Base-by-base conservation (phyloP, 2,797 vertebrate genomes). In the Clarias fuscus region DNA sequence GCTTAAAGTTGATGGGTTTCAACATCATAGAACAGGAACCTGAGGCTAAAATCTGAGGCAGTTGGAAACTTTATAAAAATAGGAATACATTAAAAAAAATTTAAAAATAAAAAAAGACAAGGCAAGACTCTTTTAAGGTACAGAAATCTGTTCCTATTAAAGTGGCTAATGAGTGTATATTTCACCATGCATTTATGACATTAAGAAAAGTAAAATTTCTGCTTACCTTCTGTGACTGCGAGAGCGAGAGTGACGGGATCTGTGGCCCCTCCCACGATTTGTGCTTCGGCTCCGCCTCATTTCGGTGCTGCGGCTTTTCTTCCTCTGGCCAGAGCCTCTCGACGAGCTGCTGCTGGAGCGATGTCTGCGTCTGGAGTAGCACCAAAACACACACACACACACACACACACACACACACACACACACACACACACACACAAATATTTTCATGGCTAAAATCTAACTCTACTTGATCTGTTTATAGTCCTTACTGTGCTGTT, bases 321-420 rank as follows among this genome's bases (percentile, higher is more conserved):
- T 97, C 92, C 94, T 97, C 91, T 95, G 96, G 90, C 96, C 94
- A 15, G 97, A 97, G 81, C 96, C 96, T n/a, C 95, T 96, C 1
- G 98, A 99, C 3, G 98, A 99, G 82, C 96, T 97, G 93, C 97
- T 99, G 96, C 97, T 98, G 76, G 98, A 99, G 5, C 96, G 95
- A 88, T 94, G 95, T 14, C 94, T 96, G 90, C 94, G 96, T 88
- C 98, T 99, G 90, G 83, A 95, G 94, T n/a, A 30, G 37, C 33
- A n/a, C 14, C 37, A 43, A 48, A 48, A 81, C 59, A 48, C 37
- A 40, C 62, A 67, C 20, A 65, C 37, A 33, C 33, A 33, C 1
- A 33, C 33, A 33, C 33, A 33, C 33, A 33, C 33, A 33, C 33
- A 33, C 33, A 30, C 30, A 30, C 30, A 30, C 30, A 30, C 30